Evolutionary conservation across 2,113 vertebrate species (phyloP).

Genomic region (Mesoclemmys tuberculata): DNA sequence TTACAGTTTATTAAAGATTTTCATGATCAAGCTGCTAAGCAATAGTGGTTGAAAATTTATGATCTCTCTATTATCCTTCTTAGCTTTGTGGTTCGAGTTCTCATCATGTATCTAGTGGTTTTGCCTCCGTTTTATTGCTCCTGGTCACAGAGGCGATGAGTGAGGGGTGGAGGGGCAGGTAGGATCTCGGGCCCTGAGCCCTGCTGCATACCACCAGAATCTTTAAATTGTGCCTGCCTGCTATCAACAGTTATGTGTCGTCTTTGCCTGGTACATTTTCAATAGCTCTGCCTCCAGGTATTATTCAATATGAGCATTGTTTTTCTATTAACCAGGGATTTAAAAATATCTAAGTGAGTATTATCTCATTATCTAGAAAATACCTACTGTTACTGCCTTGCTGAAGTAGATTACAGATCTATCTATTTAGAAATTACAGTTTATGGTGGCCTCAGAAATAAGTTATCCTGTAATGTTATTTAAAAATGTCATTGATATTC

Average conservation of each 20-base stretch:
- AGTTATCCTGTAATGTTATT: neutral
- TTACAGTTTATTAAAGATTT: constrained; percentile 12
- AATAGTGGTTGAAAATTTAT: neutral
- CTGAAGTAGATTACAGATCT: neutral
- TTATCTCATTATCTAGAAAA: neutral
- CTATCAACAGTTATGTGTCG: neutral
- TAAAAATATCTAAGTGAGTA: neutral
- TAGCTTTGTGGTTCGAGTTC: neutral
- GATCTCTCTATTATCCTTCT: neutral
- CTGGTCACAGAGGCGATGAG: neutral
- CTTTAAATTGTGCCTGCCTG: no score
- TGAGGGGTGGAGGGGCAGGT: no score
- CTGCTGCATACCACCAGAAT: neutral
- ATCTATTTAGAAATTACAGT: neutral
- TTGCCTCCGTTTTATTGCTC: neutral
- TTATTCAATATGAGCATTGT: neutral
- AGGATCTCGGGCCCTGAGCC: neutral
- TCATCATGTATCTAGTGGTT: neutral
- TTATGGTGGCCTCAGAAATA: neutral
- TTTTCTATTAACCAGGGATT: neutral
- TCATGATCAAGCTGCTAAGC: neutral
- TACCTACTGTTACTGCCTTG: neutral
- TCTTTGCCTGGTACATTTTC: neutral
- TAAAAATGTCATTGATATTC: neutral
- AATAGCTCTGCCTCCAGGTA: neutral